Base-by-base conservation (phyloP, 1,140 invertebrate genomes). In the Drosophila tsacasi region DNA sequence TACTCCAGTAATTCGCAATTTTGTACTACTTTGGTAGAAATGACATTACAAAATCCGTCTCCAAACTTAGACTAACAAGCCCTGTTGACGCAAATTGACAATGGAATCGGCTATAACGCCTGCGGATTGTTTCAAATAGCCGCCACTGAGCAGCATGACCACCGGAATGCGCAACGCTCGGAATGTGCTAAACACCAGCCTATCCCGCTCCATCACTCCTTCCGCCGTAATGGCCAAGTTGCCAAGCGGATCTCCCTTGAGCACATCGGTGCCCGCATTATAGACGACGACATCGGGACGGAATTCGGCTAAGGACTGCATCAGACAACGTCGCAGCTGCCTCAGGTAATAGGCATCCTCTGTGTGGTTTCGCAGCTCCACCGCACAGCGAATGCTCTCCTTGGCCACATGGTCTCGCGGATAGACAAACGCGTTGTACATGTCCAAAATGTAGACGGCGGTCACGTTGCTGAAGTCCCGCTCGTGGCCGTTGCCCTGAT, bases 401-500 rank as follows among this genome's bases (percentile, higher is more conserved):
- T 97, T 97, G 5, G 97, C 97, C 66, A 92, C 93, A 35, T 94
- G 93, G 93, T 98, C 97, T 76, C 94, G 94, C 2, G 97, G 97
- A 92, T 97, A 98, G 61, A 98, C 97, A 32, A 94, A 93, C 58
- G 94, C 94, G 93, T 98, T 98, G 92, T 97, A 98, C 75, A 98
- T 95, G 93, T 98, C 97, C 94, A 98, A 94, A 77, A 98, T 98
- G 86, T 96, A 98, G 7, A 98, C 96, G 76, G 96, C 95, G 3
- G 94, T 85, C 63, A 96, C 95, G 46, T 95, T 94, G 52, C 95
- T 94, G 91, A 98, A 97, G 93, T 98, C 97, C 7, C 94, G 94
- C 81, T 97, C 96, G 93, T 98, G 96, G 0, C 97, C 97, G 94
- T 98, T 98, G 10, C 97, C 97, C 95, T 97, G 96, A 94, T 98